These are phyloP conservation scores for Leptoclinus maculatus DNA, from an alignment of 2,797 vertebrate species.

Conservation along the genomic window DNA sequence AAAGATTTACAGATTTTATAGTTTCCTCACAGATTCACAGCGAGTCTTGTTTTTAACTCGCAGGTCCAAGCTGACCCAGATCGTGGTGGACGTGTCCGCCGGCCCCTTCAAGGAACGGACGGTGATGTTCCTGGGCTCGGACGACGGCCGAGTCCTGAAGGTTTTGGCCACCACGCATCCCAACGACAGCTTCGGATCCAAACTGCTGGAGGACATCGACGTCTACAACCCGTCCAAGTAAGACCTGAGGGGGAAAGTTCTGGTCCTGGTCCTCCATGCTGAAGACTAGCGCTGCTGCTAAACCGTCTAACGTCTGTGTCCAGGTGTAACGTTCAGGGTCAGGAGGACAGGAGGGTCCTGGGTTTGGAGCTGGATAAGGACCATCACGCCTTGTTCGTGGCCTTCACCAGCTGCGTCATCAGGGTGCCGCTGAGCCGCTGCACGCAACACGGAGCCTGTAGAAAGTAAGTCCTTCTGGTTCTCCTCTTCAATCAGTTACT, in stretches of 20 bases:
- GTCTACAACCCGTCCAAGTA: constrained; percentile 92
- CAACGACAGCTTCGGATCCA: constrained; percentile 86
- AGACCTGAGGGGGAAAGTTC: rapidly evolving
- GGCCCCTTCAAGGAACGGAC: constrained; percentile 92
- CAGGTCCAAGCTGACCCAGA: constrained; percentile 92
- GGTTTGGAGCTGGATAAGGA: constrained; percentile 92
- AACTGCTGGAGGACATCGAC: constrained; percentile 94
- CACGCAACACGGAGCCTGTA: constrained; percentile 87
- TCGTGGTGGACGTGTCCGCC: constrained; percentile 89
- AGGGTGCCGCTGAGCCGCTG: constrained; percentile 93
- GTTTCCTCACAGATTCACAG: not conserved
- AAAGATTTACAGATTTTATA: not conserved
- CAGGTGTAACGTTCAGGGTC: constrained; percentile 89
- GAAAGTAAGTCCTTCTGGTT: not conserved
- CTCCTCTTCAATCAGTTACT: too few relatives aligned
- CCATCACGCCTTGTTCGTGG: constrained; percentile 90
- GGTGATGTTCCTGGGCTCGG: constrained; percentile 93
- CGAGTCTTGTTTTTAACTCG: not conserved
- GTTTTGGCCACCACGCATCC: constrained; percentile 88
- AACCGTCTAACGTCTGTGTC: not conserved
- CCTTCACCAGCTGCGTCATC: constrained; percentile 91
- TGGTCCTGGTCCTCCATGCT: not conserved
- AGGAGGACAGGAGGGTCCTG: constrained; percentile 90
- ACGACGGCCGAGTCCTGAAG: constrained; percentile 93
- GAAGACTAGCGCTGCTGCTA: not conserved